These are phyloP conservation scores for Saturnia japonica DNA, from an alignment of 2,888 invertebrate species.

Conservation along the genomic window DNA sequence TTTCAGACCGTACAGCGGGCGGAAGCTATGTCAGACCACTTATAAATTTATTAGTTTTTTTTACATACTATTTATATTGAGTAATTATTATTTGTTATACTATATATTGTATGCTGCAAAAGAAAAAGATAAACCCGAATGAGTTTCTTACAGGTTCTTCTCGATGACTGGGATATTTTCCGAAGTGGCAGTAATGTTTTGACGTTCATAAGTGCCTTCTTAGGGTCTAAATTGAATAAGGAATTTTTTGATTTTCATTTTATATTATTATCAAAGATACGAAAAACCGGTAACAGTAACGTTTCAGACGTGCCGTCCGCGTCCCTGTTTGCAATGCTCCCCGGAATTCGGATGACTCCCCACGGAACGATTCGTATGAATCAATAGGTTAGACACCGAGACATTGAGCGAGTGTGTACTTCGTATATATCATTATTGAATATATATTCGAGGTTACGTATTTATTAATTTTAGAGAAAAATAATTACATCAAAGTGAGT, in stretches of 20 bases:
- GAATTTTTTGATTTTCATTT: too few species aligned
- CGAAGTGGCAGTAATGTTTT: too few species aligned
- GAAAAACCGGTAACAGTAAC: neutral
- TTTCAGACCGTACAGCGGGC: too few species aligned
- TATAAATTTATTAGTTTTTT: too few species aligned
- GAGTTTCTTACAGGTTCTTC: too few species aligned
- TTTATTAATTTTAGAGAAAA: neutral
- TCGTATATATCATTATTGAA: neutral
- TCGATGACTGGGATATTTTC: too few species aligned
- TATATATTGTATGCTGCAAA: too few species aligned
- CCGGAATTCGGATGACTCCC: slow-evolving; percentile 19
- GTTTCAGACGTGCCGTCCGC: slow-evolving; percentile 28
- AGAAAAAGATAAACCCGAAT: too few species aligned
- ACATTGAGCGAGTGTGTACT: slow-evolving; percentile 7
- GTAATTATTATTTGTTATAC: neutral
- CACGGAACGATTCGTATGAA: slow-evolving; percentile 22
- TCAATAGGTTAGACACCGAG: slow-evolving; percentile 19
- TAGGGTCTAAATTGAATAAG: too few species aligned
- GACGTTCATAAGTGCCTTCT: too few species aligned
- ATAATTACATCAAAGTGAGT: neutral
- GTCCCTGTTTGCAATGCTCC: slow-evolving; percentile 17
- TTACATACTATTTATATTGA: neutral
- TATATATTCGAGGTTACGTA: neutral
- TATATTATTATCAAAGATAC: neutral
- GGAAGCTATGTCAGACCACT: too few species aligned